A percentile compares a stretch with the other conserved stretches of the same genome.
Conservation (phyloP, 2,113 vertebrate species). For the Probosciger aterrimus region DNA sequence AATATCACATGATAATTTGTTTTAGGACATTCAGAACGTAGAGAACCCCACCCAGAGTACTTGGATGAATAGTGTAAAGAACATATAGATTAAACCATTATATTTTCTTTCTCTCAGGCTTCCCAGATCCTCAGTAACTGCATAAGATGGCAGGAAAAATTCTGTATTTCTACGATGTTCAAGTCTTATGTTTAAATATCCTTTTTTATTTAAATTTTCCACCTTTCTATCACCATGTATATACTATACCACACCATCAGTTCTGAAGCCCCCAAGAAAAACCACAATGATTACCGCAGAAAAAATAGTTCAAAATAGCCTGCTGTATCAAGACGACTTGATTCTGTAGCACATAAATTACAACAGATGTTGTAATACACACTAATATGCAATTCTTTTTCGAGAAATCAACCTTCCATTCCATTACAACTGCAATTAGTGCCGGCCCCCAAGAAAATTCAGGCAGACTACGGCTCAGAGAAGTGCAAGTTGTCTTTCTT, state of each 20-base stretch:
- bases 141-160: background rate
- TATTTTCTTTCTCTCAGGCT: background rate
- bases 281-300: background rate
- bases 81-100: background rate
- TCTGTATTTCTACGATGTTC: background rate
- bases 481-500: background rate
- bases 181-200: background rate
- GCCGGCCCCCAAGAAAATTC: background rate
- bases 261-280: background rate
- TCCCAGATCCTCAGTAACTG: background rate
- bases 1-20: conserved; percentile 27
- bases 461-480: background rate
- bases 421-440: background rate
- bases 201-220: background rate
- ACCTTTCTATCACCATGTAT: background rate
- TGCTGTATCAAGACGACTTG: background rate
- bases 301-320: background rate
- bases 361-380: background rate
- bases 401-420: background rate
- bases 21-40: conserved; percentile 20
- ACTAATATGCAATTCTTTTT: background rate
- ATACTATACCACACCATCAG: background rate
- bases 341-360: background rate
- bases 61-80: background rate
- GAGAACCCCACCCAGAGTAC: background rate